Percentiles rank a stretch among this genome's conserved stretches.
These are phyloP conservation scores for Manis pentadactyla DNA, from an alignment of 2,797 vertebrate genomes.

Conservation along the genomic window DNA sequence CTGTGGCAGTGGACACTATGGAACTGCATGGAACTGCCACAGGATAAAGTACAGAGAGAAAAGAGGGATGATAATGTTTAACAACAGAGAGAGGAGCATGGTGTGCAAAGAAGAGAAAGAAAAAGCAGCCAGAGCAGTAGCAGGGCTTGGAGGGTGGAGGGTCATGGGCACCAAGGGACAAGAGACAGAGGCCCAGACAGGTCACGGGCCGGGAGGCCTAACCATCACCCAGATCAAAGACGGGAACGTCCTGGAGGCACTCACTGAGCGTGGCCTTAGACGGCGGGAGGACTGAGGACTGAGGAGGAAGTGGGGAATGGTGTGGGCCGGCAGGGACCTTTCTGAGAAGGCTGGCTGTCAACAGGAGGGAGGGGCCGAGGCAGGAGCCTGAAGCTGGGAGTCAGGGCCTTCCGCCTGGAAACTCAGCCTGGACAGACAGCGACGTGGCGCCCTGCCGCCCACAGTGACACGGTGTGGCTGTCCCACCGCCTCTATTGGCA, in stretches of 20 bases:
- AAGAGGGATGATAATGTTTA: not conserved
- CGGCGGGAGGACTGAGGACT: not conserved
- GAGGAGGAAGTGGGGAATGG: not conserved
- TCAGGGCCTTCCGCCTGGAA: not conserved
- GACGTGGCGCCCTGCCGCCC: not conserved
- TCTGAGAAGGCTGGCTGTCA: not conserved
- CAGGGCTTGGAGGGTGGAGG: not conserved
- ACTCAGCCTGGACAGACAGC: not conserved
- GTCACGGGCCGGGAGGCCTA: not conserved
- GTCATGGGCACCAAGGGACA: no score
- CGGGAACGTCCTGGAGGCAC: no score
- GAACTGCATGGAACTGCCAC: not conserved
- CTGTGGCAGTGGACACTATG: no score
- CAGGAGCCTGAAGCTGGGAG: not conserved
- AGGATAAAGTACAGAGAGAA: not conserved
- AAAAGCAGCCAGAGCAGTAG: not conserved
- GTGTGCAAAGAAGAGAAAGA: not conserved
- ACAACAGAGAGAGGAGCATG: not conserved
- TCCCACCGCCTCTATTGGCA: not conserved
- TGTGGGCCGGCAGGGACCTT: not conserved
- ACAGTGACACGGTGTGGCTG: fast-evolving
- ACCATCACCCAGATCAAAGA: not conserved
- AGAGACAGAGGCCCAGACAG: not conserved
- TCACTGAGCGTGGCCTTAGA: not conserved
- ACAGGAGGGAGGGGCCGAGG: not conserved